These are phyloP conservation scores for Rousettus leschenaultii DNA, from an alignment of 2,113 vertebrate species.

Conservation along the genomic window DNA sequence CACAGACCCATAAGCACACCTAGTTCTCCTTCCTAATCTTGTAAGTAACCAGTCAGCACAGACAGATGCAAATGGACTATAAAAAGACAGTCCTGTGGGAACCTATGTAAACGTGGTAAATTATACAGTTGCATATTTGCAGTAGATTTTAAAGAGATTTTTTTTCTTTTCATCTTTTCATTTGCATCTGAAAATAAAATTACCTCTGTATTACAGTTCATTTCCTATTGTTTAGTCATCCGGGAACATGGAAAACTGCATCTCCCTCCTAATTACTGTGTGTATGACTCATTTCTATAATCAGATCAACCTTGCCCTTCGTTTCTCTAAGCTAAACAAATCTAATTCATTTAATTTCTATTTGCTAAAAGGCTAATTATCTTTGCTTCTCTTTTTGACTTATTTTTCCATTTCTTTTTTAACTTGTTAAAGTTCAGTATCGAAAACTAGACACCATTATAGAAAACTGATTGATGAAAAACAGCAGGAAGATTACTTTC, in stretches of 20 bases:
- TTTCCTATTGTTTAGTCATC: neutral
- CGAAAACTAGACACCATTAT: constrained; percentile 32
- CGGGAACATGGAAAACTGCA: neutral
- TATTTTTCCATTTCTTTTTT: neutral
- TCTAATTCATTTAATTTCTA: constrained; percentile 57
- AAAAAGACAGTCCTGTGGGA: neutral
- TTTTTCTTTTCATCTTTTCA: neutral
- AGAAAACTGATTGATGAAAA: neutral
- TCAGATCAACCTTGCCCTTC: constrained; percentile 33
- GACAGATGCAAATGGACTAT: neutral
- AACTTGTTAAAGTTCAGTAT: neutral
- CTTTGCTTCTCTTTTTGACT: constrained; percentile 18
- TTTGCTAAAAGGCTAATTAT: constrained; percentile 56
- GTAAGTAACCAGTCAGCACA: neutral
- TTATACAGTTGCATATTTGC: neutral
- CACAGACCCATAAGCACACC: neutral
- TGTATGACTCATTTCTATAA: constrained; percentile 43
- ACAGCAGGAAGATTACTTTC: neutral
- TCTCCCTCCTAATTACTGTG: constrained; percentile 49
- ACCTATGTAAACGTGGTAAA: neutral
- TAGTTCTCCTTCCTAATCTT: neutral
- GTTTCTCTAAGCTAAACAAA: constrained; percentile 58
- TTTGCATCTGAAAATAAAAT: constrained; percentile 33
- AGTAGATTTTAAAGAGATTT: neutral
- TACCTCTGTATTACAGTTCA: neutral